Percentiles rank a stretch among this genome's conserved stretches.
These are phyloP conservation scores for Andrena minutula DNA, from an alignment of 2,888 invertebrate species.

Conservation along the genomic window DNA sequence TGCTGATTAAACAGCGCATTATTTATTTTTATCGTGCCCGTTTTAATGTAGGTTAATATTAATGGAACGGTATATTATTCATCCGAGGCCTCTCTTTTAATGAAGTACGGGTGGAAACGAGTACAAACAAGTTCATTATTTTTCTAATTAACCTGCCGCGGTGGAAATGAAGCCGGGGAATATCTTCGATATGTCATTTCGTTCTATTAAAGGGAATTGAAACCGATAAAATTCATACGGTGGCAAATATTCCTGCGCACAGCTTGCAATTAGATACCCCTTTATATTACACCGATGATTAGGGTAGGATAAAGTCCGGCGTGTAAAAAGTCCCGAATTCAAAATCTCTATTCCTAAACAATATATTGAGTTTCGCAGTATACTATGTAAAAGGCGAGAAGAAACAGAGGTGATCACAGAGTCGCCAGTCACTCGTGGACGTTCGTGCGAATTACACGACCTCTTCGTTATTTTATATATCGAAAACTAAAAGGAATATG, in stretches of 20 bases:
- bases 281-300: no score
- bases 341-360: no score
- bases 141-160: constrained; percentile 30
- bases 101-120: constrained; percentile 19
- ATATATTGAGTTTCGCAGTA: no score
- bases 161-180: background rate
- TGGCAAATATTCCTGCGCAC: background rate
- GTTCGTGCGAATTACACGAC: no score
- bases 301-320: no score
- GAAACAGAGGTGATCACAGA: no score
- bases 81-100: background rate
- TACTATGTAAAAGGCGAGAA: no score
- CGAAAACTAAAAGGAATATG: no score
- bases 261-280: no score
- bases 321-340: no score
- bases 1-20: constrained; percentile 24
- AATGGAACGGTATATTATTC: constrained; percentile 33
- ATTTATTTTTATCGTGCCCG: constrained; percentile 17
- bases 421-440: no score
- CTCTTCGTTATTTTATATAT: no score
- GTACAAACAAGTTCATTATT: constrained; percentile 38
- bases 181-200: constrained; percentile 10
- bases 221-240: background rate
- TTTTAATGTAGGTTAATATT: constrained; percentile 31
- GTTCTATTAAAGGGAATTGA: background rate